Conservation (phyloP, 2,888 invertebrate genomes). For the Tinea pellionella region DNA sequence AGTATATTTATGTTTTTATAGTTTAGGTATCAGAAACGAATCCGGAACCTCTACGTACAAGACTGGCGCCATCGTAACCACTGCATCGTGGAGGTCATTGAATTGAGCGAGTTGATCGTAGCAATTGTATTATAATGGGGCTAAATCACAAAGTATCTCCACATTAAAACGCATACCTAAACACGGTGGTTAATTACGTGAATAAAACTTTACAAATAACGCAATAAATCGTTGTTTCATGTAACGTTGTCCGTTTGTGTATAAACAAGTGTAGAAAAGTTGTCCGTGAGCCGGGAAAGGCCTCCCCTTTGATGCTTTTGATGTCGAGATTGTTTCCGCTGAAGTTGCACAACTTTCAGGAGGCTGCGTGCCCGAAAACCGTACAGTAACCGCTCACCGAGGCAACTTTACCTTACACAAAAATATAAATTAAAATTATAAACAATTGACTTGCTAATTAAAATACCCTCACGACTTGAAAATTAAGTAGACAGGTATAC, state of each 20-base stretch:
- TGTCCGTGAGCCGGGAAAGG: not conserved
- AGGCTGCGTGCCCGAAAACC: slow-evolving; percentile 4
- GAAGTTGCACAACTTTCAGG: not conserved
- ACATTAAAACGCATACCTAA: too few relatives aligned
- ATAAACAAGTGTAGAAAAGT: slow-evolving; percentile 6
- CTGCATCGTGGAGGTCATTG: too few relatives aligned
- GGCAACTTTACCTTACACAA: not conserved
- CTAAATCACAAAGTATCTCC: too few relatives aligned
- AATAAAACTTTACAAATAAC: too few relatives aligned
- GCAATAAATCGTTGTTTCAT: not conserved
- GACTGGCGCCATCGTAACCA: too few relatives aligned
- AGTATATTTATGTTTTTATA: too few relatives aligned
- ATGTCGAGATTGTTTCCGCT: slow-evolving; percentile 5
- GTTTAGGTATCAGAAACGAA: too few relatives aligned
- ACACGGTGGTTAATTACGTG: too few relatives aligned
- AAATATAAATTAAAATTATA: not conserved
- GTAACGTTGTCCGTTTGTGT: not conserved
- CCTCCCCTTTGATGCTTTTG: slow-evolving; percentile 5
- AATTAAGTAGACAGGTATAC: too few relatives aligned
- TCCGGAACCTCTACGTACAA: too few relatives aligned
- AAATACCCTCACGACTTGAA: not conserved
- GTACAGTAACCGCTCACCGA: not conserved
- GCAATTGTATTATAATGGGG: too few relatives aligned
- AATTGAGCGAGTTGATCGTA: too few relatives aligned
- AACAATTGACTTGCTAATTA: not conserved